Evolutionary conservation across 92 coral and sea anemone genomes (phyloP).

Genomic region (Bergia sp.): DNA sequence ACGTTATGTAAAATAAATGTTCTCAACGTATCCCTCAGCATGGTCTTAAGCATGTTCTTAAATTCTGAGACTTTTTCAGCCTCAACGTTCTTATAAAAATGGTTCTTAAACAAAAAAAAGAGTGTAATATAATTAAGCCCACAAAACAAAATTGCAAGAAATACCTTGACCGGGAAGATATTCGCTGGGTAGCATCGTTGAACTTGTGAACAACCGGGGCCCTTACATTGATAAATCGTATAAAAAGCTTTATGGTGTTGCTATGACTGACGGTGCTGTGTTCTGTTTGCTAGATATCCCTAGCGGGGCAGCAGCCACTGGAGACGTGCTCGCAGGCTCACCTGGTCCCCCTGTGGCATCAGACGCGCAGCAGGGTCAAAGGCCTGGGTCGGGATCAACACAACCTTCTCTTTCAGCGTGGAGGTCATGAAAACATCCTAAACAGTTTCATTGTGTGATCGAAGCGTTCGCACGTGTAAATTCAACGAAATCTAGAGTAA

Average conservation of each 20-base stretch:
- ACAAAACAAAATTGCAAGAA: background rate
- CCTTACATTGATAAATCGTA: background rate
- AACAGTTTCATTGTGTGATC: background rate
- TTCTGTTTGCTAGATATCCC: background rate
- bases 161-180: no score
- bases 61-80: no score
- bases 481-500: no score
- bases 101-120: no score
- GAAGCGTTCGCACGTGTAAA: background rate
- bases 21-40: no score
- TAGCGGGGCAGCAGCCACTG: conserved; percentile 17
- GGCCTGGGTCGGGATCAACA: conserved; percentile 24
- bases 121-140: no score
- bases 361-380: conserved; percentile 11
- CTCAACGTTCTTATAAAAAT: no score
- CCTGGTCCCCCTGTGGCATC: conserved; percentile 7
- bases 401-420: conserved; percentile 36
- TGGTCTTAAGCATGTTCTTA: no score
- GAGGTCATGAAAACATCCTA: conserved; percentile 19
- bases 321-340: conserved; percentile 34
- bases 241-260: background rate
- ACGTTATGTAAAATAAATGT: no score
- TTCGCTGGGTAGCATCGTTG: background rate
- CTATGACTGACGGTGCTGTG: background rate
- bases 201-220: background rate